phyloP scores from a whole-genome alignment of 2,113 vertebrate genomes.

The Tupaia chinensis region DNA sequence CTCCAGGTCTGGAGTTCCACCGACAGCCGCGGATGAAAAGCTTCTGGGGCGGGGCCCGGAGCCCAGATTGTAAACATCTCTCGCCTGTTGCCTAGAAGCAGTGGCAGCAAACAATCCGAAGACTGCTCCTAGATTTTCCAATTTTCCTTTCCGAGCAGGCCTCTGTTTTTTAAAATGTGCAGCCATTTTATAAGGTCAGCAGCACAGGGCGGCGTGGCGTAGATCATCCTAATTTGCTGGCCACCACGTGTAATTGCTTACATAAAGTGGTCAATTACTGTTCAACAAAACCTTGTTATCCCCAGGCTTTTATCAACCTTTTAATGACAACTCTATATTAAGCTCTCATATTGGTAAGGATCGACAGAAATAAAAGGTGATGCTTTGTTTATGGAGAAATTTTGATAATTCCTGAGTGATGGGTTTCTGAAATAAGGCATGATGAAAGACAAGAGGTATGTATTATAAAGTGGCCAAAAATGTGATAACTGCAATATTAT shows the following conservation, averaged over 20 bases:
- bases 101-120: slow-evolving; percentile 79
- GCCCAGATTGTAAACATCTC: slow-evolving; percentile 81
- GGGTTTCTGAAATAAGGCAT: background rate
- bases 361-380: background rate
- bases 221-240: background rate
- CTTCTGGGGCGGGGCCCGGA: slow-evolving; percentile 77
- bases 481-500: background rate
- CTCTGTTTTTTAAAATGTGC: slow-evolving; percentile 52
- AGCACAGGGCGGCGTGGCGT: background rate
- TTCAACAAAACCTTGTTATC: slow-evolving; percentile 66
- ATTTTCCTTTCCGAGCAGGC: slow-evolving; percentile 36
- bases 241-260: slow-evolving; percentile 1
- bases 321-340: background rate
- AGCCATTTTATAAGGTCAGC: slow-evolving; percentile 63
- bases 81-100: slow-evolving; percentile 82
- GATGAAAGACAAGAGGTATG: background rate
- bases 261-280: slow-evolving; percentile 51
- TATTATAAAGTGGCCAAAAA: slow-evolving; percentile 14
- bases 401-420: slow-evolving; percentile 39
- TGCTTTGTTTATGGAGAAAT: slow-evolving; percentile 39
- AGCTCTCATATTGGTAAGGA: slow-evolving; percentile 22
- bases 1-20: background rate
- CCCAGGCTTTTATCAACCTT: background rate
- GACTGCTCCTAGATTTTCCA: slow-evolving; percentile 65
- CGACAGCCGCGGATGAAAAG: slow-evolving; percentile 67